Base-by-base conservation (phyloP, 2,113 vertebrate genomes). In the Atrichornis clamosus region DNA sequence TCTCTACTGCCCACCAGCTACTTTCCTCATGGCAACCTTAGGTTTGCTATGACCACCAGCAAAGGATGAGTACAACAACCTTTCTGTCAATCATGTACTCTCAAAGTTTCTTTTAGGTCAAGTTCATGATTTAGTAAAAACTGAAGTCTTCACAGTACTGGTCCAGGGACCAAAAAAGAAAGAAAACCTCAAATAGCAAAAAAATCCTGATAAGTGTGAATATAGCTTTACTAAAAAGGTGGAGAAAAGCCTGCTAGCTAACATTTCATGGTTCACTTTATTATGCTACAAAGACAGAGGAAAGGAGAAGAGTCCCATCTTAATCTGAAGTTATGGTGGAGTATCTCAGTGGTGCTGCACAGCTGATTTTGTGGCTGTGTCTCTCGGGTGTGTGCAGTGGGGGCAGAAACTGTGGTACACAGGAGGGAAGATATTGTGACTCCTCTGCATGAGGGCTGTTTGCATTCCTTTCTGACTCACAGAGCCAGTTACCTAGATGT, bases 341-440 rank as follows among this genome's bases (percentile, higher is more conserved):
- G n/a, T 19, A 18, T 23, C 37, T 74, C 41, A 32, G 58, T 11
- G 27, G 17, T 62, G 55, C 53, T 19, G 5, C 26, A n/a, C 12
- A 44, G 50, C 15, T 53, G 33, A 32, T 32, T 41, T 52, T 26
- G 6, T 1, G 56, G 15, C 41, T 3, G 0, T 13, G 24, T 52
- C 50, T 44, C 16, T 1, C 64, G 44, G 46, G 10, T 18, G 87
- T 33, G 26, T 2, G 5, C 1, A 0, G 30, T 1, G 2, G n/a
- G 11, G 28, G 2, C 32, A 65, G 46, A 59, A 86, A 59, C 13
- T 1, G 0, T 17, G n/a, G 53, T 19, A 49, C 13, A 5, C 1
- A 4, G 27, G 10, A 35, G 47, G 47, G 18, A 70, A 67, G 37
- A 28, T 59, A 8, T 1, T 63, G 26, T 50, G 32, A 52, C 9